Conservation (phyloP, 1,140 invertebrate genomes). For the Carposina sasakii region DNA sequence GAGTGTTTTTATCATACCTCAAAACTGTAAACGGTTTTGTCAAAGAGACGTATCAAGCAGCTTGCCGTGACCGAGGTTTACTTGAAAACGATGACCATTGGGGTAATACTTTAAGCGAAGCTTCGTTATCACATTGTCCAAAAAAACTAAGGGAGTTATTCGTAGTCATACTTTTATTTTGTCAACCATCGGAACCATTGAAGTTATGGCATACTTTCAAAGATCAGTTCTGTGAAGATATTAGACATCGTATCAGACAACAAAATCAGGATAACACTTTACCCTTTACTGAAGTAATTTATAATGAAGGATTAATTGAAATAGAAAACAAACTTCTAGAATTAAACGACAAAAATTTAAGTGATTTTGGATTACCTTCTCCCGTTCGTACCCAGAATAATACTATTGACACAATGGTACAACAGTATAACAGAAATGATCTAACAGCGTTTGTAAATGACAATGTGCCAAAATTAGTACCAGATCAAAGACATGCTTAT, state of each 20-base stretch:
- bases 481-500: conserved; percentile 20
- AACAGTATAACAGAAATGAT: conserved; percentile 17
- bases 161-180: conserved; percentile 23
- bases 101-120: conserved; percentile 20
- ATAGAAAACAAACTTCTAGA: conserved; percentile 24
- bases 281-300: conserved; percentile 7
- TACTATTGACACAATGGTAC: conserved; percentile 20
- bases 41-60: conserved; percentile 24
- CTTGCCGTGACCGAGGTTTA: conserved; percentile 21
- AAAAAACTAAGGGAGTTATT: conserved; percentile 20
- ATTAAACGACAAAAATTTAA: conserved; percentile 23
- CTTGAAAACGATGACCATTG: conserved; percentile 27
- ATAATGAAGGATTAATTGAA: conserved; percentile 22
- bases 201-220: conserved; percentile 20
- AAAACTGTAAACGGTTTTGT: conserved; percentile 23
- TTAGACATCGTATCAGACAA: conserved; percentile 16
- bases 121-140: conserved; percentile 15
- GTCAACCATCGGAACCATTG: conserved; percentile 20
- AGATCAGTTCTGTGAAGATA: conserved; percentile 20
- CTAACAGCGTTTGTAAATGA: conserved; percentile 4
- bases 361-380: conserved; percentile 24
- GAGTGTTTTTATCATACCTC: conserved; percentile 15
- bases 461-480: conserved; percentile 16
- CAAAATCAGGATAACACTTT: conserved; percentile 13
- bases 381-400: too few species aligned